Base-by-base conservation (phyloP, 2,888 invertebrate species). In the Chrysolina americana region DNA sequence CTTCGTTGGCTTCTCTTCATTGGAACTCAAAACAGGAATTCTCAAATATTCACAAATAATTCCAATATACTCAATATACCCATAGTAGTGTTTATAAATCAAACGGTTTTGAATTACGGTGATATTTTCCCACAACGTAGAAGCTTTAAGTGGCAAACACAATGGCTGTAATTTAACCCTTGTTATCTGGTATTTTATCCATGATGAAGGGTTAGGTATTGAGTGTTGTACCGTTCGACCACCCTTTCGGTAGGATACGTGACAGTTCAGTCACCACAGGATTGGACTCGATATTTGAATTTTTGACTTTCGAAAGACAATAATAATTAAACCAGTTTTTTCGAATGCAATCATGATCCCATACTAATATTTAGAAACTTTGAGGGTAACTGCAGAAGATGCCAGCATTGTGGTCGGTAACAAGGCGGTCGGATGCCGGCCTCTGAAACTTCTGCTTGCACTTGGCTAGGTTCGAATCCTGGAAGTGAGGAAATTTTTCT, bases 111-210 rank as follows among this genome's bases (percentile, higher is more conserved):
- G 70, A 71, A 68, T 76, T 75, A 70, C 70, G 69, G n/a, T 62
- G 68, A 62, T 62, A 66, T 48, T 76, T 77, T 79, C 79, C 79
- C 79, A 79, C 76, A 77, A 72, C 75, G 70, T 70, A 76, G 78
- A 70, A 78, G 76, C 76, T 80, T 83, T 81, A 83, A 83, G 82
- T 83, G 82, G 79, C 78, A 78, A 75, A 83, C 79, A 85, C 59
- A 83, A 84, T 83, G 83, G 76, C 78, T 80, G 85, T 85, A 85
- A 85, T 86, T 85, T 84, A 85, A 86, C 85, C 86, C 86, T 83
- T 84, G 84, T 85, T 85, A 85, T 83, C 82, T 82, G 85, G 80
- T 81, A 78, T 83, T 85, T n/a, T 85, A 84, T 82, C 80, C 77
- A 78, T 83, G 84, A 85, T 83, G 82, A 84, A 85, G 84, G 85